These are phyloP conservation scores for Nomada ruficornis DNA, from an alignment of 2,888 invertebrate genomes.

Conservation along the genomic window DNA sequence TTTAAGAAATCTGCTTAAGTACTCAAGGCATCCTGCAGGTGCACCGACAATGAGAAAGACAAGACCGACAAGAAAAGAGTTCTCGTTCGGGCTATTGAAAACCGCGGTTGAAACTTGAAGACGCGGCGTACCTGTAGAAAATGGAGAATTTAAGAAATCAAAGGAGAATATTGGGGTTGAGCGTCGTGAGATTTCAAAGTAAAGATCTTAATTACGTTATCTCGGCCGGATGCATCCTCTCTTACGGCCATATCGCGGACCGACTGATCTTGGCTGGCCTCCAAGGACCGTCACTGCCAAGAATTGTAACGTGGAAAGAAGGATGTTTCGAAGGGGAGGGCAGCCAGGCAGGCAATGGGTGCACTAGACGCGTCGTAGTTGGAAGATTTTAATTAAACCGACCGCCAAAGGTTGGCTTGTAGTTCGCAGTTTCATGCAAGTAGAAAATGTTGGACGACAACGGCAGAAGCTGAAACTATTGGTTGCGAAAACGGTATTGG, in stretches of 20 bases:
- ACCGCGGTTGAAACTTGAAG: slow-evolving; percentile 16
- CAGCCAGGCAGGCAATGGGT: slow-evolving; percentile 27
- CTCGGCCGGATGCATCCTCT: slow-evolving; percentile 74
- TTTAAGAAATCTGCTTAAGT: slow-evolving; percentile 15
- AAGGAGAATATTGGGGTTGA: slow-evolving; percentile 28
- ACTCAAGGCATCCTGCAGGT: not conserved
- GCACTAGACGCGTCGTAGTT: slow-evolving; percentile 59
- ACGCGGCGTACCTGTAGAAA: slow-evolving; percentile 7
- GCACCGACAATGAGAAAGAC: slow-evolving; percentile 7
- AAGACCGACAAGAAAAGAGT: slow-evolving; percentile 5
- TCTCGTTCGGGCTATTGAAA: slow-evolving; percentile 1
- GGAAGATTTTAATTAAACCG: slow-evolving; percentile 78
- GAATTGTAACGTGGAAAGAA: slow-evolving; percentile 63
- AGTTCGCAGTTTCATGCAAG: slow-evolving; percentile 66
- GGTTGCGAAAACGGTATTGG: too few species aligned
- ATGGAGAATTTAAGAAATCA: slow-evolving; percentile 35
- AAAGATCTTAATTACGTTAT: slow-evolving; percentile 80
- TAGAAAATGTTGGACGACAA: slow-evolving; percentile 24
- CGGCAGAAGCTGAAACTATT: slow-evolving; percentile 6
- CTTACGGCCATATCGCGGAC: slow-evolving; percentile 71
- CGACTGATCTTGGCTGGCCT: slow-evolving; percentile 71
- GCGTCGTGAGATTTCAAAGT: slow-evolving; percentile 67
- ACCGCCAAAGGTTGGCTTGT: slow-evolving; percentile 72
- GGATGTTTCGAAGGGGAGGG: slow-evolving; percentile 39
- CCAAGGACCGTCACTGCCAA: slow-evolving; percentile 76